phyloP scores from a whole-genome alignment of 2,113 vertebrate genomes.

The Buteo buteo region DNA sequence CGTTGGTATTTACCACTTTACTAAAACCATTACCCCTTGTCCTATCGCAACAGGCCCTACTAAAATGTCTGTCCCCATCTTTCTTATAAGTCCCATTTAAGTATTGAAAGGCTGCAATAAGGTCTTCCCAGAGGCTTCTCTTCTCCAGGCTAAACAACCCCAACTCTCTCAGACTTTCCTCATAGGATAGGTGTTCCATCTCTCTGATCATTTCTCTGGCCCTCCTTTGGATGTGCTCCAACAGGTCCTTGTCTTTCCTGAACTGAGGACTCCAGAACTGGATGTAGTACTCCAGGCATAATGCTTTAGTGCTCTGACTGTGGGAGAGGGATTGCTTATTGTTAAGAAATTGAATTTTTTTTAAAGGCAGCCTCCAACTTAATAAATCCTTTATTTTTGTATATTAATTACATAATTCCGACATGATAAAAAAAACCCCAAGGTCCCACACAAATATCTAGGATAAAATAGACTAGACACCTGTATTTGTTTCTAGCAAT shows the following conservation, averaged over 20 bases:
- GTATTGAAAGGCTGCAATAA: background rate
- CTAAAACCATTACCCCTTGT: background rate
- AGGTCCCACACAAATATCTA: background rate
- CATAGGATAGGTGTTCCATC: background rate
- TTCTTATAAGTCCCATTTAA: background rate
- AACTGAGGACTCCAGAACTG: background rate
- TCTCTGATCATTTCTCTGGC: background rate
- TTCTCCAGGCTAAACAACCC: background rate
- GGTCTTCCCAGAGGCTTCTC: background rate
- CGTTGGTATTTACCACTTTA: background rate
- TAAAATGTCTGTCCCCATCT: background rate
- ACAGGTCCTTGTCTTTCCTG: background rate
- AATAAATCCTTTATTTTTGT: background rate
- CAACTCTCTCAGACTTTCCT: background rate
- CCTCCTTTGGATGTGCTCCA: background rate
- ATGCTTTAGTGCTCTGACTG: background rate
- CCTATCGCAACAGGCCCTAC: background rate
- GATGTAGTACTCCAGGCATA: background rate
- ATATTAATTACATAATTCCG: background rate
- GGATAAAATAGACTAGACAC: background rate
- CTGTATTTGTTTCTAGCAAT: background rate
- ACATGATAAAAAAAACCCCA: background rate
- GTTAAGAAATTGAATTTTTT: background rate
- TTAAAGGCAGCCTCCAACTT: background rate
- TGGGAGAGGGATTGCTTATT: background rate